A percentile compares a stretch with the other conserved stretches of the same genome.
Evolutionary conservation across 2,797 vertebrate genomes (phyloP).

Genomic region (Brachyalestes nurse): DNA sequence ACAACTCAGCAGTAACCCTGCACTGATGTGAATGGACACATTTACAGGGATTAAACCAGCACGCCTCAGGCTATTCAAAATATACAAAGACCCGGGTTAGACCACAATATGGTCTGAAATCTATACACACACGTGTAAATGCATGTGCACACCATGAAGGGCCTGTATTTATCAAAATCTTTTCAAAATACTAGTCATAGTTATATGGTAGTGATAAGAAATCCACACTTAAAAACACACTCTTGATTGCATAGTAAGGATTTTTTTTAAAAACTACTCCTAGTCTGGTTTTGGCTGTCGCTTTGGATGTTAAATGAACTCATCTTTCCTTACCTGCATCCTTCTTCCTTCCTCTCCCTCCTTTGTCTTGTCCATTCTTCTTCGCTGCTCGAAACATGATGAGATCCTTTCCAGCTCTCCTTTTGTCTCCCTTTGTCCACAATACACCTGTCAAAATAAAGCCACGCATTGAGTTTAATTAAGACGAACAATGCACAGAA

Average conservation of each 20-base stretch:
- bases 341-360: constrained; percentile 46
- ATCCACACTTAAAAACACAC: background rate
- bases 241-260: background rate
- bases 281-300: background rate
- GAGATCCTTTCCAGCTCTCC: constrained; percentile 7
- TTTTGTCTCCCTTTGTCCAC: background rate
- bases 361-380: constrained; percentile 46
- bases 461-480: background rate
- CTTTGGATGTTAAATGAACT: background rate
- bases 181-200: background rate
- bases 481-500: background rate
- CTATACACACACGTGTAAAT: background rate
- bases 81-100: background rate
- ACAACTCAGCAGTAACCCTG: constrained; percentile 21
- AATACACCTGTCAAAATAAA: constrained; percentile 27
- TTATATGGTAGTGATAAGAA: background rate
- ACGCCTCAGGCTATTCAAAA: constrained; percentile 9
- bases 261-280: background rate
- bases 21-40: constrained; percentile 16
- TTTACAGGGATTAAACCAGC: constrained; percentile 2
- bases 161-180: background rate
- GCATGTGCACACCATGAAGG: too few species aligned
- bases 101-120: background rate
- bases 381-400: constrained; percentile 51
- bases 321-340: constrained; percentile 45